Evolutionary conservation across 1,140 invertebrate genomes (phyloP).

Genomic region (Sycophila sp.): DNA sequence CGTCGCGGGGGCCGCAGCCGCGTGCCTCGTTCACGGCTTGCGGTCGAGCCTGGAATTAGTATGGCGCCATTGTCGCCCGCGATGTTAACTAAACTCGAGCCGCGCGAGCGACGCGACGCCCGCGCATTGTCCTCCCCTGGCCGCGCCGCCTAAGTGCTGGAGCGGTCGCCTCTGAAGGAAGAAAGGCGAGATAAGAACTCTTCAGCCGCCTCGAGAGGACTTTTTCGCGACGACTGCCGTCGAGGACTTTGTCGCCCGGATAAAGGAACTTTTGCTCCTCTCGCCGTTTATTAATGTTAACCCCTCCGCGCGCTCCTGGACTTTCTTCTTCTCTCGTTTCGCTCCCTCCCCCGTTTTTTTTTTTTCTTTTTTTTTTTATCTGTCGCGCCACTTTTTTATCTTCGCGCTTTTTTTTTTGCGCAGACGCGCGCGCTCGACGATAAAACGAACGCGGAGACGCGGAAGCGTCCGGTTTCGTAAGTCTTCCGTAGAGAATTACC

Average conservation of each 20-base stretch:
- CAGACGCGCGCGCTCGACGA: too few species aligned
- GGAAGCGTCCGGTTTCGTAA: slow-evolving; percentile 39
- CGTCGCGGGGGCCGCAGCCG: not conserved
- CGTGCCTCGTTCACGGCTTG: slow-evolving; percentile 44
- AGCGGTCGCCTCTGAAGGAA: not conserved
- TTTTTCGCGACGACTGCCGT: not conserved
- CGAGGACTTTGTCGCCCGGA: not conserved
- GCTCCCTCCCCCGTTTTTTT: not conserved
- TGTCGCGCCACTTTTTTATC: not conserved
- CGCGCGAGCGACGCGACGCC: not conserved
- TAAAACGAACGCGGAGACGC: slow-evolving; percentile 10
- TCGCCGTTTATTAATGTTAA: not conserved
- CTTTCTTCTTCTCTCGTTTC: not conserved
- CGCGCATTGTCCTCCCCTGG: slow-evolving; percentile 9
- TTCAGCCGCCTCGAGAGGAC: not conserved
- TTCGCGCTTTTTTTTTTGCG: too few species aligned
- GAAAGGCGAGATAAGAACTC: slow-evolving; percentile 1
- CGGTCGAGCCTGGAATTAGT: slow-evolving; percentile 58
- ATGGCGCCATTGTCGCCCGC: slow-evolving; percentile 38
- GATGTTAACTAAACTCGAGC: slow-evolving; percentile 27
- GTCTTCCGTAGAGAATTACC: slow-evolving; percentile 54
- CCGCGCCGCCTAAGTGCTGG: not conserved
- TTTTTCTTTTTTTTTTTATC: not conserved
- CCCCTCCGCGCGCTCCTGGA: not conserved
- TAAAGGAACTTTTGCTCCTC: not conserved